Evolutionary conservation across 1,140 invertebrate species (phyloP).

Genomic region (Drosophila aff.): DNA sequence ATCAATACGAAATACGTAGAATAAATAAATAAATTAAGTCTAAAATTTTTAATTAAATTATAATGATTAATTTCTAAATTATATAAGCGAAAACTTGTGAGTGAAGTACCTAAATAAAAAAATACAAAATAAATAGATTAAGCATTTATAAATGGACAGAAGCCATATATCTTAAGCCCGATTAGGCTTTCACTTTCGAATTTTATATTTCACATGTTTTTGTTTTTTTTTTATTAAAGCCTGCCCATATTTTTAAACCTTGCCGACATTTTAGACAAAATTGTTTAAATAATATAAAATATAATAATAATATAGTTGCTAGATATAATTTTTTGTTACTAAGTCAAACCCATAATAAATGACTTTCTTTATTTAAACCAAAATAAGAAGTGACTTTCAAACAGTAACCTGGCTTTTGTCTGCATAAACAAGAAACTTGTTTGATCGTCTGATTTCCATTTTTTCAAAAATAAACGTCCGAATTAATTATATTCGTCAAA

Average conservation of each 20-base stretch:
- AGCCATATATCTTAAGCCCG: not conserved
- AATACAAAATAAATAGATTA: too few species aligned
- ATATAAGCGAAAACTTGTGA: rapidly evolving
- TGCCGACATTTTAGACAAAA: too few species aligned
- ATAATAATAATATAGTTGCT: not conserved
- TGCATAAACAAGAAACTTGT: slow-evolving; percentile 5
- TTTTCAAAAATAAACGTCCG: slow-evolving; percentile 7
- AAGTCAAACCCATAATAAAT: not conserved
- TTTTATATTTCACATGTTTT: not conserved
- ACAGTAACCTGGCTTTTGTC: slow-evolving; percentile 5
- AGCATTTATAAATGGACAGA: not conserved
- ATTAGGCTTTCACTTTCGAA: slow-evolving; percentile 1
- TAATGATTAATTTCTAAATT: not conserved
- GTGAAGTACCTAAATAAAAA: not conserved
- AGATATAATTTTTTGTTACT: not conserved
- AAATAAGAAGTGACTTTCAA: not conserved
- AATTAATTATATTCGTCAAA: slow-evolving; percentile 17
- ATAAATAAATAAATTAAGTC: not conserved
- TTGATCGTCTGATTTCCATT: not conserved
- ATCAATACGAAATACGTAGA: slow-evolving; percentile 1
- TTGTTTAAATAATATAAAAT: too few species aligned
- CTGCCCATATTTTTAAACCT: not conserved
- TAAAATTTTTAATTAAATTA: not conserved
- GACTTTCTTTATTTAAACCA: slow-evolving; percentile 1
- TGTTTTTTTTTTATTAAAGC: too few species aligned